Base-by-base conservation (phyloP, 2,888 invertebrate genomes). In the Ochropleura leucogaster region DNA sequence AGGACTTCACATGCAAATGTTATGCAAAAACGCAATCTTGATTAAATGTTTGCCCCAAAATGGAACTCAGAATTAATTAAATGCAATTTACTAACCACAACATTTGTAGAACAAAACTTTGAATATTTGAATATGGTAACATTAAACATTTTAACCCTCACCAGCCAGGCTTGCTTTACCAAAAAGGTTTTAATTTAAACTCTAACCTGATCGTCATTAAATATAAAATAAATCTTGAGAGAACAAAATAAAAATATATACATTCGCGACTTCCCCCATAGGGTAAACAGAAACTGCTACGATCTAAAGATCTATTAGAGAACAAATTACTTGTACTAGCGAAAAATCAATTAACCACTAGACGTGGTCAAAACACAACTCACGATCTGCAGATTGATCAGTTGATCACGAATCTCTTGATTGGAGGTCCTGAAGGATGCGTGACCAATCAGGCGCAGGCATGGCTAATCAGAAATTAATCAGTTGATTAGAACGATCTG, bases 361-460 rank as follows among this genome's bases (percentile, higher is more conserved):
- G 64, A 67, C 76, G 74, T 68, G 67, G 49, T 73, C 72, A 70
- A 73, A 74, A 65, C 49, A 57, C 40, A 47, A 72, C 74, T 77
- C 80, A 86, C 82, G 80, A 79, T 68, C 55, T 42, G 16, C 53
- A 63, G 74, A 77, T 71, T 63, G 77, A 79, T 68, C 82, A 76
- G 70, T 79, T 67, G 67, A 84, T 74, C 85, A 83, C 87, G 83
- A 79, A 77, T 57, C 44, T 72, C 71, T 72, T 80, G 78, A 85
- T 75, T 80, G 83, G 69, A 71, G 63, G 67, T 87, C 87, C 83
- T 80, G 77, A 79, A 78, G 85, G 87, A 80, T 83, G 68, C 77
- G 73, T 77, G 69, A 73, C 81, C 60, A 74, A 85, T 79, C 66
- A 74, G 59, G 20, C 83, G 68, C 72, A 75, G 42, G 74, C 76